Evolutionary conservation across 2,888 invertebrate species (phyloP).

Genomic region (Cantharis rustica): DNA sequence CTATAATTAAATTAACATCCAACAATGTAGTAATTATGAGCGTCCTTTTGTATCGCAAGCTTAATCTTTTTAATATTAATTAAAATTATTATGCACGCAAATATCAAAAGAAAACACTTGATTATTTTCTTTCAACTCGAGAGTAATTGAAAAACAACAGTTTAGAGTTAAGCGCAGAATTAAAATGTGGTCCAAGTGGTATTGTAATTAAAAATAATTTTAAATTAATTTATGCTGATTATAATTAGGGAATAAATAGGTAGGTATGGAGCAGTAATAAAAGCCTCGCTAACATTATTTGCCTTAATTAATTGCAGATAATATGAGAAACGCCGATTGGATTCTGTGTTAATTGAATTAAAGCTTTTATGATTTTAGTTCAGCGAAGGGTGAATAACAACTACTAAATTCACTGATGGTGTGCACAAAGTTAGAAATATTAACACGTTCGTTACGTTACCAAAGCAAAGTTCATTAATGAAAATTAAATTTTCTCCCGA

Average conservation of each 20-base stretch:
- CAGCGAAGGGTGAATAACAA: slow-evolving; percentile 20
- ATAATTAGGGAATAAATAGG: neutral
- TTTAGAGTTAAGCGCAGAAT: neutral
- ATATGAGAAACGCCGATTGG: slow-evolving; percentile 18
- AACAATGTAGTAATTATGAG: neutral
- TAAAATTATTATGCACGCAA: neutral
- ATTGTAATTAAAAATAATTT: neutral
- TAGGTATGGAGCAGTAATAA: slow-evolving; percentile 5
- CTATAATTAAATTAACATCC: neutral
- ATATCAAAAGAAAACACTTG: neutral
- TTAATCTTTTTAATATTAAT: neutral
- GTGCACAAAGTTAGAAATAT: slow-evolving; percentile 12
- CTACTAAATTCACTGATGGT: slow-evolving; percentile 3
- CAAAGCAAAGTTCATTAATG: slow-evolving; percentile 6
- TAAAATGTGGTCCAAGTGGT: neutral
- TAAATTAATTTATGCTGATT: neutral
- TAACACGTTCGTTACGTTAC: slow-evolving; percentile 14
- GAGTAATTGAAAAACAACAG: neutral
- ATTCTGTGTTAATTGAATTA: slow-evolving; percentile 20
- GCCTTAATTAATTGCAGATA: slow-evolving; percentile 18
- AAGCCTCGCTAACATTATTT: slow-evolving; percentile 4
- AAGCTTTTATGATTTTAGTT: slow-evolving; percentile 14
- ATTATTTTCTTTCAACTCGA: neutral
- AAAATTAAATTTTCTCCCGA: slow-evolving; percentile 11
- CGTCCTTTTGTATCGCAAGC: neutral